Percentiles rank a stretch among this genome's conserved stretches.
Conservation (phyloP, 2,888 invertebrate species). For the Andrena hattorfiana region DNA sequence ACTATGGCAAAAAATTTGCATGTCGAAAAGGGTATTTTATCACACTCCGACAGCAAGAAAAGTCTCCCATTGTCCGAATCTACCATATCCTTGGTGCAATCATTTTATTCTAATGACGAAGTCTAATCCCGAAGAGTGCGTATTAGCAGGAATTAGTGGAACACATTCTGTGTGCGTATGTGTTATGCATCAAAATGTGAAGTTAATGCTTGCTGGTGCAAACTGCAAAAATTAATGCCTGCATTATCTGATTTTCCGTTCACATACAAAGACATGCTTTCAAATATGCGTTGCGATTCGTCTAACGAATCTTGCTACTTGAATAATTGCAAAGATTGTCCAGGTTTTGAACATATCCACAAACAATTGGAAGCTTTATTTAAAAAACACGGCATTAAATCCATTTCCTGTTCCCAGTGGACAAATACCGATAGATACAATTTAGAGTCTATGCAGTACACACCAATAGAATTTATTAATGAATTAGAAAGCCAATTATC, state of each 20-base stretch:
- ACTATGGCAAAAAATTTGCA: neutral
- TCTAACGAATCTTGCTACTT: neutral
- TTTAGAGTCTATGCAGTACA: neutral
- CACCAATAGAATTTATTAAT: neutral
- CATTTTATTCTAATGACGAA: no score
- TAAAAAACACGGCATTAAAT: neutral
- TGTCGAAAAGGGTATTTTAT: neutral
- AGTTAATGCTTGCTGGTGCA: slow-evolving; percentile 9
- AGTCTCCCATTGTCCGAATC: neutral
- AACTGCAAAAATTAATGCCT: neutral
- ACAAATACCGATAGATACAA: slow-evolving; percentile 5
- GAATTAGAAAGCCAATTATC: neutral
- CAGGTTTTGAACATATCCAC: neutral
- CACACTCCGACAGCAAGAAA: neutral
- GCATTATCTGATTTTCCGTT: neutral
- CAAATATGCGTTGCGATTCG: neutral
- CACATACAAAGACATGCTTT: slow-evolving; percentile 1
- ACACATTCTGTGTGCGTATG: slow-evolving; percentile 25
- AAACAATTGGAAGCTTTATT: neutral
- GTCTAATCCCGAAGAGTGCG: slow-evolving; percentile 10
- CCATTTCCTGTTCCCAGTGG: slow-evolving; percentile 3
- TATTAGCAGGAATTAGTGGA: slow-evolving; percentile 10
- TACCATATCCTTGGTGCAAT: no score
- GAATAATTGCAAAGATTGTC: slow-evolving; percentile 1
- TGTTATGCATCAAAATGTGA: slow-evolving; percentile 27